A percentile compares a stretch with the other conserved stretches of the same genome.
Evolutionary conservation across 1,140 invertebrate species (phyloP).

Genomic region (Teleogryllus occipitalis): DNA sequence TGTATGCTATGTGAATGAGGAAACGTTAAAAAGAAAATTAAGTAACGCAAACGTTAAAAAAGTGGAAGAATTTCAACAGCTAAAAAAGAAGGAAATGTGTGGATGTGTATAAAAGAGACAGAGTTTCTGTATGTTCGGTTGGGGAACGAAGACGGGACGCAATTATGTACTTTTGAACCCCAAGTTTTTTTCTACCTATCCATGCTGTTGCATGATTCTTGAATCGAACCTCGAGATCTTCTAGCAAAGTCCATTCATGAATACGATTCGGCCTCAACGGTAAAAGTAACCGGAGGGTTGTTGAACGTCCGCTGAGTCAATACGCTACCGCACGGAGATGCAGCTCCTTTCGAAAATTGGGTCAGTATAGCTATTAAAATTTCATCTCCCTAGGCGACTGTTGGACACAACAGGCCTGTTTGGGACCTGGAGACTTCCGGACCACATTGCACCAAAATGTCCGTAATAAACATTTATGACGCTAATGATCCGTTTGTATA

Average conservation of each 20-base stretch:
- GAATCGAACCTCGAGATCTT: background rate
- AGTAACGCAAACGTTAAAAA: too few relatives aligned
- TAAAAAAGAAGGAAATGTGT: too few relatives aligned
- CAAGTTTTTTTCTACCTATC: too few relatives aligned
- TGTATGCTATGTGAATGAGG: too few relatives aligned
- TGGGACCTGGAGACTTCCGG: background rate
- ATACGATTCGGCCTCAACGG: background rate
- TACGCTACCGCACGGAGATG: background rate
- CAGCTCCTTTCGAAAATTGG: background rate
- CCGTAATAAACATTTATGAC: background rate
- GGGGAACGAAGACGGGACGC: too few relatives aligned
- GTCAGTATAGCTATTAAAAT: background rate
- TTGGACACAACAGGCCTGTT: background rate
- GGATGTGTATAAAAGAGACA: too few relatives aligned
- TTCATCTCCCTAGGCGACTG: background rate
- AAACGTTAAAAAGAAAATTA: too few relatives aligned
- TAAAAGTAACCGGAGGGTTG: background rate
- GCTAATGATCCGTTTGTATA: background rate
- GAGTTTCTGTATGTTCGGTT: too few relatives aligned
- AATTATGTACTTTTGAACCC: too few relatives aligned
- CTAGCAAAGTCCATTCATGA: background rate
- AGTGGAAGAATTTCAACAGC: too few relatives aligned
- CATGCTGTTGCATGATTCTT: too few relatives aligned
- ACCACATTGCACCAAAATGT: conserved; percentile 1
- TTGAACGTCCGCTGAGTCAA: background rate